Base-by-base conservation (phyloP, 1,140 invertebrate species). In the Papilio polytes region DNA sequence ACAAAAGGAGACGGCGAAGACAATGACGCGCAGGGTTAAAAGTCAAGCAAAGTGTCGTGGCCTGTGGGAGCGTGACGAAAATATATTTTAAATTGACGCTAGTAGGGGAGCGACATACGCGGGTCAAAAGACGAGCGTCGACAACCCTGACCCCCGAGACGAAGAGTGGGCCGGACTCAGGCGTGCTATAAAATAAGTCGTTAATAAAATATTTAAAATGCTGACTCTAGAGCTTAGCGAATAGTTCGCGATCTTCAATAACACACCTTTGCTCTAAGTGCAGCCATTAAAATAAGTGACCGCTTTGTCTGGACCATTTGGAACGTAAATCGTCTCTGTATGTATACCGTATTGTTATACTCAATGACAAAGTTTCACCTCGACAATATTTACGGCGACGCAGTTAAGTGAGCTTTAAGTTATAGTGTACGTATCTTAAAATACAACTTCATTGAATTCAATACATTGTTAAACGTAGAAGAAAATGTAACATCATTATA, bases 111-210 rank as follows among this genome's bases (percentile, higher is more conserved):
- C 53, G 86, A 83, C 44, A 59, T 80, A 82, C 73, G 85, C 83
- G 91, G 93, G 93, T 94, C 92, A 94, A 94, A 94, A 94, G 91
- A 94, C 93, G 91, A 91, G 93, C 89, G 92, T 86, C 89, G 87
- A 85, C 91, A 94, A 93, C 93, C 93, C 92, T 94, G 92, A 94
- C 92, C 93, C 90, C 88, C 83, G 86, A 89, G 88, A 87, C 88
- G 73, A 80, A 79, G 41, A 80, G 83, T 87, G 93, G 93, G 92
- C 87, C 92, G 93, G 76, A 94, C 85, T 94, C 82, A 78, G 87
- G 78, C 46, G 77, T 80, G 78, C 80, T 78, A 80, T 81, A 82
- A 80, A 82, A 85, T 78, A 73, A 56, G 46, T 41, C 79, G 84
- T 84, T 85, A 88, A 89, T 91, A 90, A 91, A 90, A 90, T 87